Percentiles rank a stretch among this genome's conserved stretches.
phyloP scores from a whole-genome alignment of 2,888 invertebrate species.

The Dolomedes plantarius region DNA sequence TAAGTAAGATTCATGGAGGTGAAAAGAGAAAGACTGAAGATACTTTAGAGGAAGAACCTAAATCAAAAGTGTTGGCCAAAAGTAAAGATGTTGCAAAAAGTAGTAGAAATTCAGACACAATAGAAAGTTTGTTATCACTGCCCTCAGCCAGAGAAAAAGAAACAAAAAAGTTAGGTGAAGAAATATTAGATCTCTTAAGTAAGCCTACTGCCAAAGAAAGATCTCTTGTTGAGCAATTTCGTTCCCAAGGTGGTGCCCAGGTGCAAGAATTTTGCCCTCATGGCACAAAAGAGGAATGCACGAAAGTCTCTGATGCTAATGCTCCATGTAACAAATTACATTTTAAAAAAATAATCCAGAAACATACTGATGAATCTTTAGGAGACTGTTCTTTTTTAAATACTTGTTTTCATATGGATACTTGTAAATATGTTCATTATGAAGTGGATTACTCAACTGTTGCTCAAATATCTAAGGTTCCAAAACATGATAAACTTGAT shows the following conservation, averaged over 20 bases:
- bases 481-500: constrained; percentile 51
- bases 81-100: constrained; percentile 72
- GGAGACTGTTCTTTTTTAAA: constrained; percentile 98
- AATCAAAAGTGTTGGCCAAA: constrained; percentile 71
- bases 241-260: constrained; percentile 90
- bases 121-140: constrained; percentile 88
- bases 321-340: constrained; percentile 91
- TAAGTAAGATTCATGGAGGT: constrained; percentile 71
- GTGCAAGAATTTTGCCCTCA: constrained; percentile 94
- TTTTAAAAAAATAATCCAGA: constrained; percentile 96
- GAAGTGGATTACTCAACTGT: constrained; percentile 85
- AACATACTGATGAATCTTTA: constrained; percentile 94
- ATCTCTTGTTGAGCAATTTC: constrained; percentile 95
- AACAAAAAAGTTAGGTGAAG: constrained; percentile 95
- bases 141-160: constrained; percentile 97
- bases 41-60: constrained; percentile 47
- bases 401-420: constrained; percentile 99
- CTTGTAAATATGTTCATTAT: constrained; percentile 98
- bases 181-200: constrained; percentile 93
- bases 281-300: constrained; percentile 93
- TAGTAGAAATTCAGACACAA: constrained; percentile 71
- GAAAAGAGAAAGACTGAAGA: constrained; percentile 79
- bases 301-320: constrained; percentile 77
- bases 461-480: constrained; percentile 46
- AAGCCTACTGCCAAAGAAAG: constrained; percentile 97